Evolutionary conservation across 2,113 vertebrate genomes (phyloP), one percentile per base, ranked within the genome.

Genomic region (Gopherus flavomarginatus): DNA sequence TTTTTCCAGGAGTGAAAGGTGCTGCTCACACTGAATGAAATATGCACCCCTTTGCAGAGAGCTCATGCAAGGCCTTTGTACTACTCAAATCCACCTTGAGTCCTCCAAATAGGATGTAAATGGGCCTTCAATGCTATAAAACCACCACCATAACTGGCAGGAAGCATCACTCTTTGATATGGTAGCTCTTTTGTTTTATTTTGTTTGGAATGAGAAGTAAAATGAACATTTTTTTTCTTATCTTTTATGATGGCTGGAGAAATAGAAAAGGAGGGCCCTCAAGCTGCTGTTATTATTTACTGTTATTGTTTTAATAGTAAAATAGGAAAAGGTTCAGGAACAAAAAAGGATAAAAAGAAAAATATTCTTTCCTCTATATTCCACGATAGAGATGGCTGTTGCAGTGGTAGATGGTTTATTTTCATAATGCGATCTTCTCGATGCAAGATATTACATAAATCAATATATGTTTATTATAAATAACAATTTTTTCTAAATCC

Each of bases 321-420:
- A 38, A 56, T 24, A 29, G 83, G 54, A 79, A 84, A 93, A 11
- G 4, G 88, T 91, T 93, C 62, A 90, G 83, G 50, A 52, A 81
- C 27, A 81, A 27, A 49, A 49, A 81, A 81, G 27, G 4, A 81
- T 35, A 21, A 42, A 81, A 81, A 52, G 78, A 52, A 35, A 52
- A 81, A 81, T 35, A 31, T 31, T 17, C 31, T 17, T 87, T 87
- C 87, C 57, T 86, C 0, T 17, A 83, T 29, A 38, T 6, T 83
- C 9, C 72, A 53, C 72, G 65, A 47, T 50, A 69, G 12, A 65
- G 57, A 69, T 59, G 13, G 12, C 2, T 44, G 16, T 69, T 90
- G 90, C 53, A 54, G 31, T n/a, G 78, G 54, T 31, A 83, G 35
- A 8, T 22, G 22, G n/a, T 84, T 38, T 11, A 11, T 24, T n/a